Base-by-base conservation (phyloP, 37 sponge, comb jelly and placozoan species). In the Lycopodina hypogea region DNA sequence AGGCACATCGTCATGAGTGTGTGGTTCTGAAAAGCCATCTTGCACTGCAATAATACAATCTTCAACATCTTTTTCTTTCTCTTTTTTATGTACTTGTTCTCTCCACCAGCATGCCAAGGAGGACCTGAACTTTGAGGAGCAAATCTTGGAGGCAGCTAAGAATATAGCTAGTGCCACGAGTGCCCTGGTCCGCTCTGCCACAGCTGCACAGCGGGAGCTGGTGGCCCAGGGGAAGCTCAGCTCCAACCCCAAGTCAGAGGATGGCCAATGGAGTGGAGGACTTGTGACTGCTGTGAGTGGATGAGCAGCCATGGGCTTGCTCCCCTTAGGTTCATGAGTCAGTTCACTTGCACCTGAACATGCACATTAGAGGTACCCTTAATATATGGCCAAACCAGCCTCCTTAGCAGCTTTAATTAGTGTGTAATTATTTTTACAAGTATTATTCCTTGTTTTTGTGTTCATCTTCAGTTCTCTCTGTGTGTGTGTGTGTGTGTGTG, bases 241-340 rank as follows among this genome's bases (percentile, higher is more conserved):
- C 62, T 78, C 60, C 29, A 66, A 72, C 59, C 71, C 76, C 15
- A 62, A 72, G 42, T 74, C 79, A 60, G 93, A 93, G 70, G 96
- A 96, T 76, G 81, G 90, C 33, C 92, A 93, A 57, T 98, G 99
- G 99, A 87, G 90, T 36, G 94, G 96, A 51, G 99, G 99, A 19
- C 86, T 98, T 56, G 96, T 98, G 56, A 88, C 93, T 57, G 95
- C 95, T 76, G 94, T 94, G 80, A 90, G 94, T 81, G 6, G 36
- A 19, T 21, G 0, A 40, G 7, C 48, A 45, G 48, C n/a, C n/a
- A n/a, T n/a, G n/a, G n/a, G n/a, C n/a, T n/a, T n/a, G n/a, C n/a
- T n/a, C n/a, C n/a, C 56, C 18, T 19, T n/a, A n/a, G n/a, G n/a
- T n/a, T n/a, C n/a, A n/a, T n/a, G n/a, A n/a, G n/a, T n/a, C 18